Conservation (phyloP, 1,140 invertebrate genomes). For the Pseudomyrmex dendroicus region DNA sequence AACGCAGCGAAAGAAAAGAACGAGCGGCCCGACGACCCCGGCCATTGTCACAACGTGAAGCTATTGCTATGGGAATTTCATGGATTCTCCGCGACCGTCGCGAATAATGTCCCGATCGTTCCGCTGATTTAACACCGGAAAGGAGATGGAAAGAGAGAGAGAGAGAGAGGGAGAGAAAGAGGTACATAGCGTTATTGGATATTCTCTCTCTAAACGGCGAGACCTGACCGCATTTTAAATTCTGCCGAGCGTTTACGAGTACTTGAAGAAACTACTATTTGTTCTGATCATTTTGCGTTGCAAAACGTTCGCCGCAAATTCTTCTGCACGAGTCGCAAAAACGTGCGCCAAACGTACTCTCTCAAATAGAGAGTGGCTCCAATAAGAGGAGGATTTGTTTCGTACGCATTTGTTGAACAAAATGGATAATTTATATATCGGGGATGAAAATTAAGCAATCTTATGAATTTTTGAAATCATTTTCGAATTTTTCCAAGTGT, state of each 20-base stretch:
- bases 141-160: constrained; percentile 13
- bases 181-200: constrained; percentile 64
- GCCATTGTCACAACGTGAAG: constrained; percentile 69
- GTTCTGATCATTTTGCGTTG: constrained; percentile 18
- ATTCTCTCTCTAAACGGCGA: constrained; percentile 63
- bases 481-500: no score
- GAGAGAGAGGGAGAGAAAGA: not conserved
- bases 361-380: no score
- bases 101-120: constrained; percentile 72
- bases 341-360: not conserved
- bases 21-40: constrained; percentile 62
- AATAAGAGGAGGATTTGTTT: constrained; percentile 5
- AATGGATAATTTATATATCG: no score
- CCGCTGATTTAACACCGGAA: constrained; percentile 68
- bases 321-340: not conserved
- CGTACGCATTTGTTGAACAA: not conserved
- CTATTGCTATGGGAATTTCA: constrained; percentile 75
- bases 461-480: no score
- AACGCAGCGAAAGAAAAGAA: constrained; percentile 71
- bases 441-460: no score
- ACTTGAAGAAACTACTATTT: constrained; percentile 33
- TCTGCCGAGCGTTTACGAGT: constrained; percentile 43
- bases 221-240: constrained; percentile 58
- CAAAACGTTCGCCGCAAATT: constrained; percentile 13
- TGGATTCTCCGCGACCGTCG: constrained; percentile 71